These are phyloP conservation scores for Aphelenchoides bicaudatus DNA, from an alignment of 2,888 invertebrate genomes.

Conservation along the genomic window DNA sequence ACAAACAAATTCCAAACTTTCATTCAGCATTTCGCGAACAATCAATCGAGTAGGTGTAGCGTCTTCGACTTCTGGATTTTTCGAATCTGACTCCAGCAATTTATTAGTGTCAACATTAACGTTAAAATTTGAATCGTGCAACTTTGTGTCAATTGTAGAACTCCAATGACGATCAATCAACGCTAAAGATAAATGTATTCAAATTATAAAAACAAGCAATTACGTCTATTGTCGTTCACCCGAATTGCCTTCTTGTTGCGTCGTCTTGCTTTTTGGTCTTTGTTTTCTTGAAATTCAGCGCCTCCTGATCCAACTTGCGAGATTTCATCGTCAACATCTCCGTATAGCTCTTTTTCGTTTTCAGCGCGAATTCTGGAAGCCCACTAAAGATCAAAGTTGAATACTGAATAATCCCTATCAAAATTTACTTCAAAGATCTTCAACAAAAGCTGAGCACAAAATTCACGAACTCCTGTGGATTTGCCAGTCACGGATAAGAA, in stretches of 20 bases:
- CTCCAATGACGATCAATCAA: slow-evolving; percentile 26
- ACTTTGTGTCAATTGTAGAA: slow-evolving; percentile 29
- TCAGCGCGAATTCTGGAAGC: neutral
- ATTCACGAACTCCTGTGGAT: slow-evolving; percentile 79
- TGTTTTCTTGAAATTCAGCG: slow-evolving; percentile 6
- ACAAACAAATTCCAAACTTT: slow-evolving; percentile 28
- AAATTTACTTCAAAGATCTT: slow-evolving; percentile 83
- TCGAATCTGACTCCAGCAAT: neutral
- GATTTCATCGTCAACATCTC: slow-evolving; percentile 8
- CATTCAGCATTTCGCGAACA: slow-evolving; percentile 24
- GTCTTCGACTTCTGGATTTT: too few species aligned
- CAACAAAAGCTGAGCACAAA: slow-evolving; percentile 79
- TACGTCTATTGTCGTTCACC: neutral
- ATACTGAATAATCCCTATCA: neutral
- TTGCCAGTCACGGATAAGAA: slow-evolving; percentile 80
- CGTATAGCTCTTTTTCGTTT: too few species aligned
- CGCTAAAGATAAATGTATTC: slow-evolving; percentile 27
- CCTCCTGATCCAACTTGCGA: slow-evolving; percentile 4
- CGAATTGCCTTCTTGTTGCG: neutral
- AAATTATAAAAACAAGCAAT: neutral
- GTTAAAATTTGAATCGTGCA: slow-evolving; percentile 18
- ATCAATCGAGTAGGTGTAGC: slow-evolving; percentile 4
- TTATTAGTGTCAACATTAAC: slow-evolving; percentile 8
- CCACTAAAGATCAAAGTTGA: neutral
- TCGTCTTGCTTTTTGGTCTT: neutral